Evolutionary conservation across 2,797 vertebrate species (phyloP), one percentile per base, ranked within the genome.

Genomic region (Alauda arvensis): DNA sequence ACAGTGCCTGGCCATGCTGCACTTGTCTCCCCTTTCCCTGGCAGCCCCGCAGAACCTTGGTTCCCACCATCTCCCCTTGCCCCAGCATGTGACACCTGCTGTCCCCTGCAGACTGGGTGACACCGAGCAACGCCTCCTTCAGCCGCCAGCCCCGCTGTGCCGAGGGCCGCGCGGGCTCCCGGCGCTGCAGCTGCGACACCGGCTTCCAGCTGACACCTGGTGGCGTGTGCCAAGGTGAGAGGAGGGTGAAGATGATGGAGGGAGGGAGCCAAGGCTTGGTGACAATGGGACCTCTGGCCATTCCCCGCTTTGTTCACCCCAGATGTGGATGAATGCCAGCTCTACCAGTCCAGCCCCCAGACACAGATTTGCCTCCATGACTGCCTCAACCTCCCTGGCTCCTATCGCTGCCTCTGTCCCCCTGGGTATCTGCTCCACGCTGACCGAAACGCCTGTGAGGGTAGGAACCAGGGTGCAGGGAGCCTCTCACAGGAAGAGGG

Each of bases 251-350:
- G 37, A 42, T n/a, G 39, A n/a, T 52, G 45, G 65, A 48, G 31
- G 5, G 8, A 6, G 7, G 10, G 8, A 82, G 61, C 16, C 8
- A 52, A 42, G n/a, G 18, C 31, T 63, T 4, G 1, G 45, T 10
- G 2, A 8, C 7, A 25, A 14, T 0, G 0, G 11, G 19, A 59
- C 6, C n/a, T 34, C 33, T 20, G 3, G 13, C 4, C 21, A 34
- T 23, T 33, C 11, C 19, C 40, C 1, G 0, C 34, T 71, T 29
- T 76, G 7, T 51, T 3, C 23, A 85, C 86, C 29, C 42, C 74
- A 99, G 98, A 99, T 34, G 96, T 99, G 42, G 98, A 99, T 29
- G 98, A 99, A 95, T 99, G 98, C 91, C 97, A 97, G 92, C 92
- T 98, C 71, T 98, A 98, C 96, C 98, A 98, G 84, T 85, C 90